These are phyloP conservation scores for Dysidea cf. avara DNA, from an alignment of 37 sponge, comb jelly and placozoan genomes.

Conservation along the genomic window DNA sequence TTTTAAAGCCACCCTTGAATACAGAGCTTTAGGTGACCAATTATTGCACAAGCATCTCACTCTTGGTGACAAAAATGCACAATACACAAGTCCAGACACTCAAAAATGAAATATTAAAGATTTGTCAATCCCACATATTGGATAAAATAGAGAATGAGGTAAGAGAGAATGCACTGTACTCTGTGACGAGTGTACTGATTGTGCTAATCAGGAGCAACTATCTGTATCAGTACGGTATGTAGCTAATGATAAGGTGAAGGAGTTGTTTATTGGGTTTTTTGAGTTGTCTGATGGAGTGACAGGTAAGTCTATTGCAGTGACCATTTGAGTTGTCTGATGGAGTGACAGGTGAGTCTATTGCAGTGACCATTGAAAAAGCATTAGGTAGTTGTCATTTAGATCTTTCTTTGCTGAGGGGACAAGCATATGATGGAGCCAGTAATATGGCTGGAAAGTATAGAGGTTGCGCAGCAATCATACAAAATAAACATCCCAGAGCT, in stretches of 20 bases:
- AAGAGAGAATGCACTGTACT: not conserved
- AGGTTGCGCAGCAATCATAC: conserved; percentile 31
- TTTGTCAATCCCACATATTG: not conserved
- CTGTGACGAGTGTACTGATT: conserved; percentile 9
- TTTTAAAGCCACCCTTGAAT: conserved; percentile 23
- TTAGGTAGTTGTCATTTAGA: too few relatives aligned
- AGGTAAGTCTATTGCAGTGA: conserved; percentile 37
- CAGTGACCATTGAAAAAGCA: too few relatives aligned
- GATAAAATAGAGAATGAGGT: too few relatives aligned
- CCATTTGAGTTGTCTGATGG: conserved; percentile 10
- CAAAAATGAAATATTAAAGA: conserved; percentile 7
- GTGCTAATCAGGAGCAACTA: conserved; percentile 1
- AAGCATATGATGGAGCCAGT: too few relatives aligned
- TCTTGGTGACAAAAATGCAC: conserved; percentile 5
- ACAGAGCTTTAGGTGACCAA: conserved; percentile 14
- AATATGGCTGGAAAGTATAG: conserved; percentile 49
- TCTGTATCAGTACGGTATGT: too few relatives aligned
- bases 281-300: conserved; percentile 30
- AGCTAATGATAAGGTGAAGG: conserved; percentile 11
- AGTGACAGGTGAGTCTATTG: too few relatives aligned
- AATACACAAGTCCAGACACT: conserved; percentile 5
- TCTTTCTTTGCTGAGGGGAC: too few relatives aligned
- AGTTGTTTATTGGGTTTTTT: conserved; percentile 12
- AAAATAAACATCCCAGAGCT: conserved; percentile 25
- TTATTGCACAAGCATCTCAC: conserved; percentile 26